phyloP scores from a whole-genome alignment of 2,797 vertebrate species.

The Emys orbicularis region DNA sequence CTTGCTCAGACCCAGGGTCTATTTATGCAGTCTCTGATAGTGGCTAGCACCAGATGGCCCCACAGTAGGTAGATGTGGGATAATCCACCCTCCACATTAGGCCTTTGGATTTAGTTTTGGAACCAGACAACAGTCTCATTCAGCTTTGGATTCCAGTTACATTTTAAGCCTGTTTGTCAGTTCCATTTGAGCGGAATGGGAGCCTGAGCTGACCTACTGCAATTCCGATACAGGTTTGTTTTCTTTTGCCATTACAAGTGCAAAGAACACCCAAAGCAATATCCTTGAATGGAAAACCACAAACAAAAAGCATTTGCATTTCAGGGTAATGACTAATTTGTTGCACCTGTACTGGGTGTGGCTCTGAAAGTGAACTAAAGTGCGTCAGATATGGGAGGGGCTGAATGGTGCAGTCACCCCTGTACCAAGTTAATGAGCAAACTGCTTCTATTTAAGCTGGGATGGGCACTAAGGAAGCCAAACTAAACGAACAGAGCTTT shows the following conservation, averaged over 20 bases:
- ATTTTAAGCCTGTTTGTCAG: not conserved
- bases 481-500: not conserved
- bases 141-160: not conserved
- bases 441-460: not conserved
- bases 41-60: not conserved
- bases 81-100: accelerated
- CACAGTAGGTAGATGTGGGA: accelerated
- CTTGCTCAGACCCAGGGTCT: not conserved
- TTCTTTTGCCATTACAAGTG: not conserved
- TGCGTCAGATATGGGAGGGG: not conserved
- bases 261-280: not conserved
- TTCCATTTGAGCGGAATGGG: not conserved
- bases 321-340: constrained; percentile 49
- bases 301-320: not conserved
- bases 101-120: not conserved
- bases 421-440: not conserved
- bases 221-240: not conserved
- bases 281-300: constrained; percentile 38
- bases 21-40: not conserved
- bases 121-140: not conserved
- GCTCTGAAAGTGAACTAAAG: constrained; percentile 7
- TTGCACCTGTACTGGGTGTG: constrained; percentile 8
- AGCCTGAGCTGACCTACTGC: constrained; percentile 26
- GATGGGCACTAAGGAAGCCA: not conserved
- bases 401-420: not conserved